Evolutionary conservation across 2,888 invertebrate genomes (phyloP).

Genomic region (Brassicogethes aeneus): DNA sequence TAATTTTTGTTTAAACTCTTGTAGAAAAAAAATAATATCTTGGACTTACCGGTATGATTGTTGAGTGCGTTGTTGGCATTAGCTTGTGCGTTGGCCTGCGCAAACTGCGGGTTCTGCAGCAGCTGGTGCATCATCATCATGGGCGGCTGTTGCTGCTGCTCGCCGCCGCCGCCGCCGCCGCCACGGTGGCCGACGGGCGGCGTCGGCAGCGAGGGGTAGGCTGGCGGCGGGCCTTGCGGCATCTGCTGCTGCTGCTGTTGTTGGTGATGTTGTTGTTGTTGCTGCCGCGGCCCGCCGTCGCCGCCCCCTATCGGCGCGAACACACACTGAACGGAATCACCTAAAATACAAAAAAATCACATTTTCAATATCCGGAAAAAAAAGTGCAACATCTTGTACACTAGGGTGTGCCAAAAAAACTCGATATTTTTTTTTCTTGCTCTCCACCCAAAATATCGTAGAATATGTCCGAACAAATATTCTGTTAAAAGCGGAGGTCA

Average conservation of each 20-base stretch:
- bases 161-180: not conserved
- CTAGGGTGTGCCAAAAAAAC: too few species aligned
- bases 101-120: conserved; percentile 45
- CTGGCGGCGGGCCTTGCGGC: conserved; percentile 39
- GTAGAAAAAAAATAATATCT: too few species aligned
- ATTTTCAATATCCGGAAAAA: too few species aligned
- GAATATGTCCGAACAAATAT: too few species aligned
- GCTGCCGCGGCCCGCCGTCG: conserved; percentile 28
- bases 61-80: conserved; percentile 38
- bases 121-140: conserved; percentile 47
- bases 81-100: conserved; percentile 35
- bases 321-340: conserved; percentile 42
- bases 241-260: conserved; percentile 25
- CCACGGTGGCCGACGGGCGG: conserved; percentile 5
- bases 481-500: too few species aligned
- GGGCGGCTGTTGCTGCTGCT: conserved; percentile 26
- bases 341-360: conserved; percentile 31
- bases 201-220: conserved; percentile 36
- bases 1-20: too few species aligned
- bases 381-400: too few species aligned
- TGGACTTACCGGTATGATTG: conserved; percentile 46
- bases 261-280: conserved; percentile 18
- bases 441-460: too few species aligned
- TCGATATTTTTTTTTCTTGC: too few species aligned
- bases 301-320: too few species aligned